phyloP scores from a whole-genome alignment of 2,888 invertebrate species.

The Drosophila koepferae region DNA sequence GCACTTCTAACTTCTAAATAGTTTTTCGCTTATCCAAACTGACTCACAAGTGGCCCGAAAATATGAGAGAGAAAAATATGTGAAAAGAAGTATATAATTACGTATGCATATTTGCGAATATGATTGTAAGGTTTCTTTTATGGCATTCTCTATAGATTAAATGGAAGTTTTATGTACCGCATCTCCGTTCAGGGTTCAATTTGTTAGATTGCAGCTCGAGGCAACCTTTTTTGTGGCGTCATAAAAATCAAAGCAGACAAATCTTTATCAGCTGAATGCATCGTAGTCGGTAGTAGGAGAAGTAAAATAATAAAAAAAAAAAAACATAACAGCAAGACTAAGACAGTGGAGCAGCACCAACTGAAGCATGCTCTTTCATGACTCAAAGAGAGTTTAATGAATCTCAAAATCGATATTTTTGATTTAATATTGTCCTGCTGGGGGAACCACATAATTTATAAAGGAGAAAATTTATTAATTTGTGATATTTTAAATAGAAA shows the following conservation, averaged over 20 bases:
- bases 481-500: background rate
- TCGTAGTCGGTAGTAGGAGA: constrained; percentile 29
- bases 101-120: constrained; percentile 53
- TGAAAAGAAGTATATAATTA: constrained; percentile 45
- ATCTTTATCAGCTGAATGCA: constrained; percentile 73
- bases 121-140: constrained; percentile 57
- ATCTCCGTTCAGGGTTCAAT: constrained; percentile 34
- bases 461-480: background rate
- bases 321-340: background rate
- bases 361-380: background rate
- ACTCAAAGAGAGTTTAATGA: too few species aligned
- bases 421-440: background rate
- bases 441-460: background rate
- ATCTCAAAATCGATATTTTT: background rate
- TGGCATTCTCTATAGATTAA: constrained; percentile 57
- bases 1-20: constrained; percentile 20
- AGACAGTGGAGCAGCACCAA: too few species aligned
- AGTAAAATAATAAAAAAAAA: constrained; percentile 4
- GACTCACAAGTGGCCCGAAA: constrained; percentile 27
- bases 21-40: constrained; percentile 11
- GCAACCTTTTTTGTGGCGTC: constrained; percentile 67
- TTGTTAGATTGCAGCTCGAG: constrained; percentile 51
- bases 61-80: constrained; percentile 8
- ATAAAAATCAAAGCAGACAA: constrained; percentile 78
- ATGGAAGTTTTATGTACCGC: constrained; percentile 54